Conservation (phyloP, 2,888 invertebrate species). For the Cremastinae sp. region DNA sequence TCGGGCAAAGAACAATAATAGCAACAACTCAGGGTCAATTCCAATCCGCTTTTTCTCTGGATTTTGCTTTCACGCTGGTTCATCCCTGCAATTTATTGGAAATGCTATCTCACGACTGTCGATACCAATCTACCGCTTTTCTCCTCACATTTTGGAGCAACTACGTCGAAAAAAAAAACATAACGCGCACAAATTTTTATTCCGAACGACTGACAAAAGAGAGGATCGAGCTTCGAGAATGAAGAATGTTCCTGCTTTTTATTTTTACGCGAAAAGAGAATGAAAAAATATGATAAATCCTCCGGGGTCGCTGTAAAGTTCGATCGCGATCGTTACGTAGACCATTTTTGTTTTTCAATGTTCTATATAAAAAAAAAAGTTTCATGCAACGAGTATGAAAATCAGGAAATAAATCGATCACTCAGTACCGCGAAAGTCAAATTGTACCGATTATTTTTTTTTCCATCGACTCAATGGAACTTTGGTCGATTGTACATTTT, state of each 20-base stretch:
- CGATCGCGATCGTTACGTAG: too few relatives aligned
- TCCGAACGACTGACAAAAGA: constrained; percentile 48
- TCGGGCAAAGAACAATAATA: constrained; percentile 26
- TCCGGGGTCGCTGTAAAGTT: too few relatives aligned
- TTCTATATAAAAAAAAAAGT: too few relatives aligned
- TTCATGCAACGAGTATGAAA: too few relatives aligned
- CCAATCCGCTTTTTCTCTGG: constrained; percentile 36
- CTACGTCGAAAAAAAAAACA: constrained; percentile 14
- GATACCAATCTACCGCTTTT: constrained; percentile 19
- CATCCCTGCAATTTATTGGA: constrained; percentile 42
- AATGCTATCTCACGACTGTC: constrained; percentile 20
- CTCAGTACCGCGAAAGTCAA: background rate
- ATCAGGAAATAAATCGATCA: background rate
- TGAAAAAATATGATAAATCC: too few relatives aligned
- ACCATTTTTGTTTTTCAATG: too few relatives aligned
- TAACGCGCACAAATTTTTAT: constrained; percentile 4
- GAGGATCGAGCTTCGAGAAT: constrained; percentile 45
- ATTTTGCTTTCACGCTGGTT: constrained; percentile 35
- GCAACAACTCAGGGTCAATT: constrained; percentile 26
- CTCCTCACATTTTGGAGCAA: constrained; percentile 8
- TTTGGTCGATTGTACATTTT: too few relatives aligned
- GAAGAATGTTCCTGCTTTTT: constrained; percentile 10
- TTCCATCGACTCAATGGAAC: too few relatives aligned
- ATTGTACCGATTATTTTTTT: background rate
- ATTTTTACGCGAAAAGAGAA: constrained; percentile 16